Conservation (phyloP, 2,888 invertebrate genomes). For the Drosophila infuscata region DNA sequence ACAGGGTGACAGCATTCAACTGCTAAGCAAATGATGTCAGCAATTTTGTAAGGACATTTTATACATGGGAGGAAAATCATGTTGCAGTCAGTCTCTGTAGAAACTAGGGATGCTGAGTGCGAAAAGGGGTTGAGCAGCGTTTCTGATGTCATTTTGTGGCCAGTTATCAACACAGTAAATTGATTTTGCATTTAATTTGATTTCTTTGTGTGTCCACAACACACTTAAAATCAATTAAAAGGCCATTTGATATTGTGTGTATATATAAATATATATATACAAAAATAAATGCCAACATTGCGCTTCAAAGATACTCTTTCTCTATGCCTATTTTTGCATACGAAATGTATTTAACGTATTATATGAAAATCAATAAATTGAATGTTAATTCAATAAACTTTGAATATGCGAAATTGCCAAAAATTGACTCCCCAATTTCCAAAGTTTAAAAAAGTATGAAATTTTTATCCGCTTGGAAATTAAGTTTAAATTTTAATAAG, state of each 20-base stretch:
- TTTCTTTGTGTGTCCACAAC: slow-evolving; percentile 23
- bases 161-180: slow-evolving; percentile 35
- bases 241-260: slow-evolving; percentile 49
- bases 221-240: slow-evolving; percentile 70
- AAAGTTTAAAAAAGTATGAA: background rate
- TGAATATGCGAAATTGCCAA: background rate
- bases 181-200: slow-evolving; percentile 61
- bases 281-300: slow-evolving; percentile 25
- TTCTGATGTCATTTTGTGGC: slow-evolving; percentile 63
- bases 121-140: slow-evolving; percentile 7
- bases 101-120: slow-evolving; percentile 6
- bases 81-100: background rate
- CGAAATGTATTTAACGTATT: background rate
- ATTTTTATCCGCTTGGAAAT: no score
- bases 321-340: background rate
- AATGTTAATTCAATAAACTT: background rate
- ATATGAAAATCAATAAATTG: background rate
- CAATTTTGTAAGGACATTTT: slow-evolving; percentile 36
- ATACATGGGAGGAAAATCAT: background rate
- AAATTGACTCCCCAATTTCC: background rate
- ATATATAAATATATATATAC: slow-evolving; percentile 4
- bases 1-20: slow-evolving; percentile 1
- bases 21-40: slow-evolving; percentile 58
- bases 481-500: background rate
- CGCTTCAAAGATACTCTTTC: slow-evolving; percentile 16